Conservation (phyloP, 1,140 invertebrate species). For the Ruditapes philippinarum region DNA sequence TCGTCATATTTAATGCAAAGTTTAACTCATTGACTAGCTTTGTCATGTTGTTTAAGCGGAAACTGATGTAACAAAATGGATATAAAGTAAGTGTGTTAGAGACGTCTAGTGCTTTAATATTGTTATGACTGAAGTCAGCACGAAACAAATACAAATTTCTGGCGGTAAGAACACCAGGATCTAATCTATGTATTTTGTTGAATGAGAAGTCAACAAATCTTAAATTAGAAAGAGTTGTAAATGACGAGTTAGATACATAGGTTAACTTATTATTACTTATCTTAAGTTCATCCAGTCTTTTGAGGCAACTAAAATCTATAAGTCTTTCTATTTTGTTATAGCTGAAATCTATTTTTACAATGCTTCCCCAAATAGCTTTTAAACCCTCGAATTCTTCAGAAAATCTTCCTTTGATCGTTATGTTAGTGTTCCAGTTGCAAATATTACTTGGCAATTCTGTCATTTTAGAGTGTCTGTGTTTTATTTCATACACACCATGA, state of each 20-base stretch:
- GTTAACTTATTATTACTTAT: constrained; percentile 1
- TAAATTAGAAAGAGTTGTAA: constrained; percentile 3
- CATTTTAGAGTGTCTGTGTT: constrained; percentile 7
- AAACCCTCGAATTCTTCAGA: background rate
- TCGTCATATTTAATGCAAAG: background rate
- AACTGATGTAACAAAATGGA: constrained; percentile 26
- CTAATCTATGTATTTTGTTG: constrained; percentile 34
- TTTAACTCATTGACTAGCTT: background rate
- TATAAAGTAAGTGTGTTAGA: constrained; percentile 2
- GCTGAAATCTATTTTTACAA: constrained; percentile 17
- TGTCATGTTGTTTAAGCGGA: background rate
- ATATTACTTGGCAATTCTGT: constrained; percentile 59
- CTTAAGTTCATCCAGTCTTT: background rate
- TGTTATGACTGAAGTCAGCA: constrained; percentile 12
- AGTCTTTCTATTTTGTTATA: constrained; percentile 32
- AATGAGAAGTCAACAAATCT: background rate
- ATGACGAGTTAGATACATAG: constrained; percentile 31
- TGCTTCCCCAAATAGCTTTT: background rate
- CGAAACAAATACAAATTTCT: background rate
- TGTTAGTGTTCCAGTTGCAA: constrained; percentile 46
- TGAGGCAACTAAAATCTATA: constrained; percentile 23
- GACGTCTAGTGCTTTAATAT: background rate
- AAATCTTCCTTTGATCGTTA: background rate
- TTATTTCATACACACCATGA: constrained; percentile 28
- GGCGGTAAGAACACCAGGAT: background rate